Percentiles rank a stretch among this genome's conserved stretches.
Conservation (phyloP, 2,888 invertebrate genomes). For the Drosophila niveifrons region DNA sequence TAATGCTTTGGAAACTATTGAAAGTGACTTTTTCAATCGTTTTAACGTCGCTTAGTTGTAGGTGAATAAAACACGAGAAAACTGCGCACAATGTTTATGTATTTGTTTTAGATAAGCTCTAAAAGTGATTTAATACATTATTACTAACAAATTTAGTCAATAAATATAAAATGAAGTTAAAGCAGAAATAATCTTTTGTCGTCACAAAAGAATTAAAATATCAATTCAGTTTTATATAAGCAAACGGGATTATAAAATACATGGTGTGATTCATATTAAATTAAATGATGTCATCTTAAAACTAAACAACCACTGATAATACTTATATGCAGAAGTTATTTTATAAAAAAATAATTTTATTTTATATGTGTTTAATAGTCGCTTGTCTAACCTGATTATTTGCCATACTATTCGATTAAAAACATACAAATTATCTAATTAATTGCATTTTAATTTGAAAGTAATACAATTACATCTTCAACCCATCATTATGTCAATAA, state of each 20-base stretch:
- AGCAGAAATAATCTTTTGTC: neutral
- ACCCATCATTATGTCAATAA: conserved; percentile 26
- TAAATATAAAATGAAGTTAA: neutral
- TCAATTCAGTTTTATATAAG: neutral
- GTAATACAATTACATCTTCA: conserved; percentile 4
- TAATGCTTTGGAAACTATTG: conserved; percentile 1
- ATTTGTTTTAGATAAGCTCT: neutral
- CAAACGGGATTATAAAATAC: neutral
- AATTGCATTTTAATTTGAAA: conserved; percentile 11
- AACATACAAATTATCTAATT: neutral
- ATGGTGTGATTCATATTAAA: neutral
- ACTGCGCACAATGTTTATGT: neutral
- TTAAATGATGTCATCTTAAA: conserved; percentile 1
- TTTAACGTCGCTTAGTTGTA: neutral
- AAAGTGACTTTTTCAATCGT: conserved; percentile 10
- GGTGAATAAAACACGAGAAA: neutral
- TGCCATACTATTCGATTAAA: neutral
- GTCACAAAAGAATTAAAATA: neutral
- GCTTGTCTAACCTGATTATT: neutral
- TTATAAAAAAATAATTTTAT: neutral
- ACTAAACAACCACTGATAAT: neutral
- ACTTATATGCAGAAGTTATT: neutral
- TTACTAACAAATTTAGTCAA: neutral
- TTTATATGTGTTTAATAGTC: neutral
- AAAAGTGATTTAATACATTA: neutral